Base-by-base conservation (phyloP, 2,888 invertebrate species). In the Amiota mariae region DNA sequence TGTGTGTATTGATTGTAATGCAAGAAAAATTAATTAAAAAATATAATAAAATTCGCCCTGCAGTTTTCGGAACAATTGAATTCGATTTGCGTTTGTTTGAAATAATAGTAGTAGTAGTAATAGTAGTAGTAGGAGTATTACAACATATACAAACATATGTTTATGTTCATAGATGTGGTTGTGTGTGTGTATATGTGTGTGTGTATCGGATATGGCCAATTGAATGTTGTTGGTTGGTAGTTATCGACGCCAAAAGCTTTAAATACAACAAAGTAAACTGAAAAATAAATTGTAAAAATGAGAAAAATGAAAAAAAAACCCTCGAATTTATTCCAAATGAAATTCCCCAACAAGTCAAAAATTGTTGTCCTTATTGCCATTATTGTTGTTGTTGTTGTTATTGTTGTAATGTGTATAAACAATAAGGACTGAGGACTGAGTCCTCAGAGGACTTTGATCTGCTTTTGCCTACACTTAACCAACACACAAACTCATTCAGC, bases 11-110 rank as follows among this genome's bases (percentile, higher is more conserved):
- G 36, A 18, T 61, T 48, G 67, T 24, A 72, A 72, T 70, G 68
- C 47, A 20, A 78, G 82, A 83, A 83, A 83, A 83, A 83, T 83
- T 83, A 83, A 83, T 83, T 83, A 83, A 83, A 83, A 83, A 80
- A 82, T 85, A 57, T 49, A 57, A 51, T 71, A 68, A 68, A 73
- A 61, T 61, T 36, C n/a, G 12, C 48, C 10, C 12, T 64, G 18
- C 67, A 71, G 81, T 46, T 66, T 18, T 51, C 85, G 81, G 82
- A 86, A 86, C 86, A 83, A 83, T 83, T 86, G 86, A 86, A 83
- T 85, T 83, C 86, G 86, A 83, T 83, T 85, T 83, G 84, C 77
- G 77, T 68, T 18, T 63, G 74, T 71, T 71, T 70, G 46, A 36
- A 36, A 36, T 36, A 36, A 24, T 3, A 2, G 24, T 24, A 24